Evolutionary conservation across 1,140 invertebrate genomes (phyloP), one percentile per base, ranked within the genome.

Genomic region (Ylistrum balloti): DNA sequence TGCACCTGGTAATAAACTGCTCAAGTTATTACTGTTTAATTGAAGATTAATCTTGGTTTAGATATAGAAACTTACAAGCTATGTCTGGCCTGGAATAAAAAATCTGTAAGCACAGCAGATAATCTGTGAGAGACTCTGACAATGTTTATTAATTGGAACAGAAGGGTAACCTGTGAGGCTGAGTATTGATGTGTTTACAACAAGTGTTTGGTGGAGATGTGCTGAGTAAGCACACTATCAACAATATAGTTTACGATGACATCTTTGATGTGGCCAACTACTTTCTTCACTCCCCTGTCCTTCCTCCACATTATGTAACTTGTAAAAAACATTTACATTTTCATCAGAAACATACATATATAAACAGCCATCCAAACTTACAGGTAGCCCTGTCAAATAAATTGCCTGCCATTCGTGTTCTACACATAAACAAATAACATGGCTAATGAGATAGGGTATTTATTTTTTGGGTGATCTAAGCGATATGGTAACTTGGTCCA

Each of bases 321-420:
- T 74, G 56, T 28, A 74, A 48, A 48, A 48, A 48, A n/a, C 56
- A 74, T 28, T 74, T 1, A 74, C 56, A 22, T 74, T 74, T 38
- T 28, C 22, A 2, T 3, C 13, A 74, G 56, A 74, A 74, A n/a
- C 56, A 74, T 74, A 5, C 22, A 28, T n/a, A 5, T 28, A 11
- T 1, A n/a, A n/a, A 74, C 56, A 9, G 9, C 17, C 41, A 74
- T 74, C 56, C 56, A 74, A 28, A 74, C 56, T 2, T 28, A 74
- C 56, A 74, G 56, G 56, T 74, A 74, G 56, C n/a, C 56, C 56
- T 74, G 56, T 74, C 56, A 74, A 74, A 74, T 74, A 74, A 74
- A 74, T 74, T n/a, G n/a, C n/a, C 56, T 9, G n/a, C 56, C 56
- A 74, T 28, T 74, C 1, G 28, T 74, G 56, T 74, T 74, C 56